Percentiles rank a stretch among this genome's conserved stretches.
Evolutionary conservation across 2,888 invertebrate species (phyloP).

Genomic region (Cryptosula pallasiana): DNA sequence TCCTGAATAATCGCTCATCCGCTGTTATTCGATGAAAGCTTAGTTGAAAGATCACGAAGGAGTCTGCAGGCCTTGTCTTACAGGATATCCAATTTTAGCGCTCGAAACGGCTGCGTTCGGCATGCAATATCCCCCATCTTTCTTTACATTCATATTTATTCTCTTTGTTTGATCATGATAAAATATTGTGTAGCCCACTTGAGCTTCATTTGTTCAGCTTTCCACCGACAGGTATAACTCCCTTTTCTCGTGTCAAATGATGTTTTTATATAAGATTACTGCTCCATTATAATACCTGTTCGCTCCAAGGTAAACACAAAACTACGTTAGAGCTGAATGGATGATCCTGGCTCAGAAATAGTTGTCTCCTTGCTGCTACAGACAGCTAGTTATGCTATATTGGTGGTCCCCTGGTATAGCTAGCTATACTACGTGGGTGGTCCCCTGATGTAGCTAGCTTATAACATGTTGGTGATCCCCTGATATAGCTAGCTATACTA

Average conservation of each 20-base stretch:
- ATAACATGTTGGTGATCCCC: too few species aligned
- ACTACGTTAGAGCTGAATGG: background rate
- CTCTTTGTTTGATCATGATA: background rate
- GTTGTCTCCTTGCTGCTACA: too few species aligned
- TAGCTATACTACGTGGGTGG: too few species aligned
- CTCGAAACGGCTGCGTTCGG: background rate
- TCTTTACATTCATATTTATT: background rate
- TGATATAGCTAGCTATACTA: too few species aligned
- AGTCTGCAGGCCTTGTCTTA: background rate
- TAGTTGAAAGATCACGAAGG: background rate
- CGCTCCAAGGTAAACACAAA: background rate
- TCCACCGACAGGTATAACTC: background rate
- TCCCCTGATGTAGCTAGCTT: too few species aligned
- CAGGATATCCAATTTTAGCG: background rate
- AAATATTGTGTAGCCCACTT: background rate
- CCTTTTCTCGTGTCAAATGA: conserved; percentile 21
- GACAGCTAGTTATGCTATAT: too few species aligned
- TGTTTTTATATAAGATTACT: conserved; percentile 22
- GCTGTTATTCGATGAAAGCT: background rate
- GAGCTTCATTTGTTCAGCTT: background rate
- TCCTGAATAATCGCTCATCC: background rate
- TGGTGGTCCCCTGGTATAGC: too few species aligned
- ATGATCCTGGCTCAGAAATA: too few species aligned
- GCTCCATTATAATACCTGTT: conserved; percentile 6
- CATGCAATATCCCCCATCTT: background rate